Percentiles rank a stretch among this genome's conserved stretches.
phyloP scores from a whole-genome alignment of 2,113 vertebrate species.

The Mastomys natalensis region DNA sequence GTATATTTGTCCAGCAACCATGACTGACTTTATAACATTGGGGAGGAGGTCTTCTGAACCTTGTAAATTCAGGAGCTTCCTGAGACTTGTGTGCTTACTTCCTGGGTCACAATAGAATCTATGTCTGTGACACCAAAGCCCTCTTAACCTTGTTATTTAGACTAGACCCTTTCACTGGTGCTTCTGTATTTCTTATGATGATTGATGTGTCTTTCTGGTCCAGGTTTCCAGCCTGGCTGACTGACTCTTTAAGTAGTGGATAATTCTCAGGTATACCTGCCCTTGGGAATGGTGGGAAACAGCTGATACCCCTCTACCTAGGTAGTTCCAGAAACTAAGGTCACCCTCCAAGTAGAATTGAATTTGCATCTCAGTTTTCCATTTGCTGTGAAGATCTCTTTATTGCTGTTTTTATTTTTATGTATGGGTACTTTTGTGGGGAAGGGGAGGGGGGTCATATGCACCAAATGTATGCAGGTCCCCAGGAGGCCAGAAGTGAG shows the following conservation, averaged over 20 bases:
- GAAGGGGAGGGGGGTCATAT: background rate
- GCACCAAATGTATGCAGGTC: background rate
- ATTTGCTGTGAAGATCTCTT: background rate
- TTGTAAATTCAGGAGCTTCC: background rate
- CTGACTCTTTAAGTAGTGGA: slow-evolving; percentile 89
- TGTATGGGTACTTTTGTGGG: background rate
- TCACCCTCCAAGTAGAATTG: background rate
- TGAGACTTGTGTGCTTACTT: background rate
- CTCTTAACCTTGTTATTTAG: slow-evolving; percentile 91
- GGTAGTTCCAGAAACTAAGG: background rate
- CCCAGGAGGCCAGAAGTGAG: background rate
- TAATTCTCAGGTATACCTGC: slow-evolving; percentile 84
- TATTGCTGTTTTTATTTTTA: background rate
- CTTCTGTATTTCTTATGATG: slow-evolving; percentile 87
- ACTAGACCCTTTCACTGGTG: slow-evolving; percentile 76
- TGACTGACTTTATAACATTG: background rate
- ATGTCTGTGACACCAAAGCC: slow-evolving; percentile 93
- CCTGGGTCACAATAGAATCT: slow-evolving; percentile 93
- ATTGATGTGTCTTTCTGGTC: slow-evolving; percentile 75
- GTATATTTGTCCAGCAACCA: background rate
- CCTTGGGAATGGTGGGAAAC: slow-evolving; percentile 92
- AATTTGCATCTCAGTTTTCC: background rate
- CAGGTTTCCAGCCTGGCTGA: slow-evolving; percentile 92
- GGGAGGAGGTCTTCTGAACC: background rate
- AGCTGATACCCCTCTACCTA: slow-evolving; percentile 68